Base-by-base conservation (phyloP, 2,797 vertebrate genomes). In the Paratrypauchen microcephalus region DNA sequence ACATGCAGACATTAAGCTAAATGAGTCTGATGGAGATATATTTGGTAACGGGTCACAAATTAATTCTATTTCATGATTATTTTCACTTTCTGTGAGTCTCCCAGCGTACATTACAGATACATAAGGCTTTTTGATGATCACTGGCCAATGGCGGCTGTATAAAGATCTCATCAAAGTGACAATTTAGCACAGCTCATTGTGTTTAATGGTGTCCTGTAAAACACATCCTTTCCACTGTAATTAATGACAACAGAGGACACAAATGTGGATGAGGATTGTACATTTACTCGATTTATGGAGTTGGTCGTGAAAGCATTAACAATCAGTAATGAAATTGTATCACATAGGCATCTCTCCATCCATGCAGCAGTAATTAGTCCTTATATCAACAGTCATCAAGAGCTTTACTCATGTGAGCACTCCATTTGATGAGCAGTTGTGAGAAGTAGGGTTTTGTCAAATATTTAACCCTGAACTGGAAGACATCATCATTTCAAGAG, bases 131-230 rank as follows among this genome's bases (percentile, higher is more conserved):
- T 19, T 75, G 66, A 71, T 78, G 81, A 78, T 83, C 77, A 79
- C 68, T 76, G 32, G 64, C 63, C 69, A 65, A 77, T 62, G 74
- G 72, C 74, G 60, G 48, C 74, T 63, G 23, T 72, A 79, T 65
- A 76, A 70, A 47, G 77, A 81, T 84, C 8, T 28, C 76, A 83
- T 85, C 79, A 85, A 84, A 83, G 75, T 75, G 47, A 69, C 71
- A 85, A 68, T 87, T 88, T 81, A 74, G 72, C 75, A 73, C 73
- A 86, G 80, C 79, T 88, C 81, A 76, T 82, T 87, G 80, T 80
- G 74, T 85, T 89, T 88, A 88, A 86, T 79, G 75, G 71, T 59
- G 59, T 66, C 70, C 74, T 79, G 57, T 87, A 89, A 86, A 86
- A 82, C 74, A 85, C 13, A 47, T 81, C 77, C 73, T 83, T 85